Conservation (phyloP, 2,797 vertebrate genomes). For the Varecia variegata region DNA sequence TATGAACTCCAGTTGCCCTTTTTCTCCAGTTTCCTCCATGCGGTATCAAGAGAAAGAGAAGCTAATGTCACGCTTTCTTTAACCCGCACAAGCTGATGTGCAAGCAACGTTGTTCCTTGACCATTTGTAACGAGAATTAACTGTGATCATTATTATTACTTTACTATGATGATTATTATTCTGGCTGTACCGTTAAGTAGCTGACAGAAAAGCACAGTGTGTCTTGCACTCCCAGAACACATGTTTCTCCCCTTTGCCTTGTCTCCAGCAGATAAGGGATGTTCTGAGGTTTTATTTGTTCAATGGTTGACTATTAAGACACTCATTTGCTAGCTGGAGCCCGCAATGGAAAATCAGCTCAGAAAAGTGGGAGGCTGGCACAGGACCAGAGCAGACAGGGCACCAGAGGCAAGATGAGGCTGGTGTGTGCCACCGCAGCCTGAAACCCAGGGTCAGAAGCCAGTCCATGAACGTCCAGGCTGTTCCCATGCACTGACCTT, state of each 20-base stretch:
- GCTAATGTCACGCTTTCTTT: not conserved
- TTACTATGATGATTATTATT: not conserved
- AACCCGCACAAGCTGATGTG: not conserved
- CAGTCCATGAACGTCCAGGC: not conserved
- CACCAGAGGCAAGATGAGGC: conserved; percentile 17
- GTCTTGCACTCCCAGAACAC: conserved; percentile 28
- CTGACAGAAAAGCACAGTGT: conserved; percentile 57
- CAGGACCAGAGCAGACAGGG: not conserved
- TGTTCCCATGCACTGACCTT: not conserved
- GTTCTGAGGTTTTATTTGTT: conserved; percentile 45
- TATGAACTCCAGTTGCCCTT: not conserved
- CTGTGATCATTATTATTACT: not conserved
- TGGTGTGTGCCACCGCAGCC: not conserved
- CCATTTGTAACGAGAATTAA: conserved; percentile 19
- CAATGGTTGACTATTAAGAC: not conserved
- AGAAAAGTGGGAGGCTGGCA: conserved; percentile 30
- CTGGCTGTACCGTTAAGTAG: not conserved
- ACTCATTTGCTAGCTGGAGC: conserved; percentile 51
- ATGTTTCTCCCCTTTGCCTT: conserved; percentile 40
- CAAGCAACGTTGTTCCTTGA: not conserved
- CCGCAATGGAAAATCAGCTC: conserved; percentile 11
- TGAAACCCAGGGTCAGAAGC: not conserved
- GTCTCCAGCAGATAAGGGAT: conserved; percentile 53
- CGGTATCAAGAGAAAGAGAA: not conserved
- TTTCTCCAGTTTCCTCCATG: not conserved